phyloP scores from a whole-genome alignment of 2,113 vertebrate species.

The Psilopogon haemacephalus region DNA sequence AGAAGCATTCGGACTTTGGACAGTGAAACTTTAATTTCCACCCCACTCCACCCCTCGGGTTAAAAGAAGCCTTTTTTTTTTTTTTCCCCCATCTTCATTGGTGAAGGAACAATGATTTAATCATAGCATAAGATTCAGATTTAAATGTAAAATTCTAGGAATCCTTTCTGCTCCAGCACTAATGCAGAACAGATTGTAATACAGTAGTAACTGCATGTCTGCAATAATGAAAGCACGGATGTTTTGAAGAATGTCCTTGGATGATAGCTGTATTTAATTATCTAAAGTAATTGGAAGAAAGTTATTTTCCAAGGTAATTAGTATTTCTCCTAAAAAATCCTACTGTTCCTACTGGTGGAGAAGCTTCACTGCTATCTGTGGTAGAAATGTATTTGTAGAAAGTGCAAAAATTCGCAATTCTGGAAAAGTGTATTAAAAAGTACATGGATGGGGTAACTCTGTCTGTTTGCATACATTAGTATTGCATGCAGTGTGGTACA shows the following conservation, averaged over 20 bases:
- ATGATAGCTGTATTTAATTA: conserved; percentile 1
- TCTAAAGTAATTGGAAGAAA: not conserved
- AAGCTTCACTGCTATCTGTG: not conserved
- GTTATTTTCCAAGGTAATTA: not conserved
- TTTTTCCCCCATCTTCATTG: not conserved
- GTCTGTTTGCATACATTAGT: not conserved
- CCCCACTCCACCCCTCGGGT: rapidly evolving
- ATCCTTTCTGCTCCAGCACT: not conserved
- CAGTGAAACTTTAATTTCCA: not conserved
- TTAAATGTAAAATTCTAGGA: not conserved
- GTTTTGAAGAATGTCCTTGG: not conserved
- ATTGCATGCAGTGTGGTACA: not conserved
- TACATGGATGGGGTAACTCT: not conserved
- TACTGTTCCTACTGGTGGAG: not conserved
- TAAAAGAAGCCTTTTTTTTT: not conserved
- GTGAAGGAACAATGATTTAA: not conserved
- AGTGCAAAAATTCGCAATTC: not conserved
- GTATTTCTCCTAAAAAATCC: not conserved
- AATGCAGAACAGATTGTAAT: not conserved
- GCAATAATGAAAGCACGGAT: not conserved
- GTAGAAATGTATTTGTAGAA: not conserved
- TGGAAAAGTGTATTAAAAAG: not conserved
- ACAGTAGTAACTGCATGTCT: not conserved
- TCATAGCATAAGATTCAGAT: not conserved
- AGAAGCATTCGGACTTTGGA: not conserved